Evolutionary conservation across 1,140 invertebrate species (phyloP), one percentile per base, ranked within the genome.

Genomic region (Leptinotarsa lineolata): DNA sequence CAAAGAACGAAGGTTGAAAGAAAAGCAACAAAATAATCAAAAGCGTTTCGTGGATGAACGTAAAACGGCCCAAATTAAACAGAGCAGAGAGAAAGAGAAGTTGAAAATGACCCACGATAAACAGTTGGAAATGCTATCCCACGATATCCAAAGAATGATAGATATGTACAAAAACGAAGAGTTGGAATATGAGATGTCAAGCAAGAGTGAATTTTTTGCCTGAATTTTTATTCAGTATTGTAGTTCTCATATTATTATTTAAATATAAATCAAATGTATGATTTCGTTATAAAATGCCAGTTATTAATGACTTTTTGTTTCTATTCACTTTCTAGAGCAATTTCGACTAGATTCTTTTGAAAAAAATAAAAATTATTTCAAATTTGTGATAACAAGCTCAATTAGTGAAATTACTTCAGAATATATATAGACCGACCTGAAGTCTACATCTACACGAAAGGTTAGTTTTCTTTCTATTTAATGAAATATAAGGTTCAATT

Each of bases 41-140:
- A 99, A 99, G 85, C 96, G 97, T 81, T 99, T 99, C 82, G 94
- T 99, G 88, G 98, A 99, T 80, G 97, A 99, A 85, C 89, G 96
- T 66, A 98, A 95, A 88, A 90, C 89, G 68, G 90, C 90, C 46
- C 92, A 93, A 69, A 94, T 96, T 78, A 95, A 97, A 81, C 97
- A 99, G 82, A 91, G 90, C 70, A 92, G 96, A 76, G 97, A 99
- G 84, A 95, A 94, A 82, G 97, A 99, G 79, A 95, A 96, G 83
- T 86, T 99, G 46, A 95, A 95, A 80, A 91, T 94, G 24, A 90
- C 93, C 22, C 98, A 99, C 82, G 91, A 94, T 71, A 96, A 98
- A 81, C 96, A 99, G 84, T 86, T 94, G 75, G 94, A 97, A 77
- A 94, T 95, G 80, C 87, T 99, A 76, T 89, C 91, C 70, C 95